phyloP scores from a whole-genome alignment of 2,113 vertebrate species.

The Grammomys dolichurus region DNA sequence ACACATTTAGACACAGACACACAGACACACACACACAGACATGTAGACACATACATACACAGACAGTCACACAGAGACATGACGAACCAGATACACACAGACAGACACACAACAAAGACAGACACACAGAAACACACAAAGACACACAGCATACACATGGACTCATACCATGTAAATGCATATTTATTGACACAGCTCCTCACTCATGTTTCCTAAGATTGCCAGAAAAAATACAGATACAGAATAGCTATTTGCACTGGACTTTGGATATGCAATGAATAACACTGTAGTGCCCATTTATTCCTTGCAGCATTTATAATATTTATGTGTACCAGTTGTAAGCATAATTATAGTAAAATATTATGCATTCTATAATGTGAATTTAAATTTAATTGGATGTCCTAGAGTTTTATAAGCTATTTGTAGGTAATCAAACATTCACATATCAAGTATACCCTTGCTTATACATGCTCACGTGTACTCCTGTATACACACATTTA shows the following conservation, averaged over 20 bases:
- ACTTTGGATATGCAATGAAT: not conserved
- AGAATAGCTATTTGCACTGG: not conserved
- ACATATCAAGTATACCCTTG: not conserved
- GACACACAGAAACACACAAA: not conserved
- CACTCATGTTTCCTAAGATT: not conserved
- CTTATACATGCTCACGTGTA: too few species aligned
- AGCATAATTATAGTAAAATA: not conserved
- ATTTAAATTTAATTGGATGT: not conserved
- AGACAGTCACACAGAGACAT: too few species aligned
- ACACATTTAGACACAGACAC: too few species aligned
- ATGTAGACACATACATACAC: too few species aligned
- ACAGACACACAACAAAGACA: not conserved
- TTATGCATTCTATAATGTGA: not conserved
- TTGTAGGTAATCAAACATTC: not conserved
- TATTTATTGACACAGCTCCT: not conserved
- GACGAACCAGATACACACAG: too few species aligned
- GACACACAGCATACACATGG: not conserved
- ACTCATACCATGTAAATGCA: not conserved
- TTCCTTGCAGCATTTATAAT: not conserved
- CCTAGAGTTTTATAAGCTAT: not conserved
- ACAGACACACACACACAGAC: too few species aligned
- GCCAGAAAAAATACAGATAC: not conserved
- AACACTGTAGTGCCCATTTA: not conserved
- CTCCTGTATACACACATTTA: not conserved
- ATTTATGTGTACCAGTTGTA: not conserved